Percentiles rank a stretch among this genome's conserved stretches.
phyloP scores from a whole-genome alignment of 2,888 invertebrate genomes.

The Lasioglossum lativentre region DNA sequence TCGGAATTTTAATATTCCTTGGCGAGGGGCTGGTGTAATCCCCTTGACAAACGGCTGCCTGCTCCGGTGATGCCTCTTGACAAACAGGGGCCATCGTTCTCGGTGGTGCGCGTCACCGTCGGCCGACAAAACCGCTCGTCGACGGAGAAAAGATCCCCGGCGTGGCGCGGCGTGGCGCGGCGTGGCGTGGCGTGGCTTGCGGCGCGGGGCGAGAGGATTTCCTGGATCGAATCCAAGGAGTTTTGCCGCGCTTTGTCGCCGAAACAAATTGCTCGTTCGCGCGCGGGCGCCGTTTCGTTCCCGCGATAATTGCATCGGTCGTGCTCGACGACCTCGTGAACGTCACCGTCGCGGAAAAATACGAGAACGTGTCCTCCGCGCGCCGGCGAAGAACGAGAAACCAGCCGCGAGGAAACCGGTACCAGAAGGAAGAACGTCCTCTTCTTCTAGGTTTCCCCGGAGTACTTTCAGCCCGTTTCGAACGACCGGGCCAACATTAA shows the following conservation, averaged over 20 bases:
- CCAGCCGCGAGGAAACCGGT: not conserved
- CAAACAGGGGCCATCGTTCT: slow-evolving; percentile 80
- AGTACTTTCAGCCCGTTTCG: not conserved
- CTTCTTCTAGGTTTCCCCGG: not conserved
- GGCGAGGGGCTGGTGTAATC: slow-evolving; percentile 73
- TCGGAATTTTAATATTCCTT: slow-evolving; percentile 80
- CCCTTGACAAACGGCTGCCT: slow-evolving; percentile 79
- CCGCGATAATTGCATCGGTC: slow-evolving; percentile 60
- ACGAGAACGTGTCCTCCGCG: not conserved
- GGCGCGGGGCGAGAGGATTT: slow-evolving; percentile 32
- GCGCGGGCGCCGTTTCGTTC: slow-evolving; percentile 43
- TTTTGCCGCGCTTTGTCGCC: slow-evolving; percentile 78
- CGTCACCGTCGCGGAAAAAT: slow-evolving; percentile 47
- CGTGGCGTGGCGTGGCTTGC: too few relatives aligned
- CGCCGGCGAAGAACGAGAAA: not conserved
- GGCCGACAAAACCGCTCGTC: slow-evolving; percentile 12
- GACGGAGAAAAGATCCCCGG: not conserved
- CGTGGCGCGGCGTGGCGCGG: not conserved
- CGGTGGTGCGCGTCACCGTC: slow-evolving; percentile 54
- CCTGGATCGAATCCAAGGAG: slow-evolving; percentile 76
- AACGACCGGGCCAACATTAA: slow-evolving; percentile 30
- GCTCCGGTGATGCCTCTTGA: slow-evolving; percentile 77
- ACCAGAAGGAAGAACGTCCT: not conserved
- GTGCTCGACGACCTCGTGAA: slow-evolving; percentile 45
- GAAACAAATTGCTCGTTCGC: slow-evolving; percentile 76